phyloP scores from a whole-genome alignment of 2,888 invertebrate species.

The Andrena marginata region DNA sequence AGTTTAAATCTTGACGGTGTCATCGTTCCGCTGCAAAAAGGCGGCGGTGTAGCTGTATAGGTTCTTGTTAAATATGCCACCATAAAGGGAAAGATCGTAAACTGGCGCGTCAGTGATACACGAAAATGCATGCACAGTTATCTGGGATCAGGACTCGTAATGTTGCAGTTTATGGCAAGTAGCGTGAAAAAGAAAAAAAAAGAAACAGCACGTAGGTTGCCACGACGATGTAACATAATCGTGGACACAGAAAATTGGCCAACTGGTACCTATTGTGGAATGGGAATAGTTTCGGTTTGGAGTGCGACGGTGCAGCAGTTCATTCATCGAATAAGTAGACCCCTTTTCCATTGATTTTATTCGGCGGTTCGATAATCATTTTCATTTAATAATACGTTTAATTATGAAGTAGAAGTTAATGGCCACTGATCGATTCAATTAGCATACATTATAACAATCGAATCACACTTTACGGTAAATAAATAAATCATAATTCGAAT shows the following conservation, averaged over 20 bases:
- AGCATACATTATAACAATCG: conserved; percentile 64
- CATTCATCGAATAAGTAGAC: conserved; percentile 15
- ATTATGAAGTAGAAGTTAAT: conserved; percentile 72
- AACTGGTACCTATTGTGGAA: background rate
- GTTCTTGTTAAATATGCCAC: conserved; percentile 33
- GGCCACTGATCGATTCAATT: conserved; percentile 66
- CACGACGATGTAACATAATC: conserved; percentile 24
- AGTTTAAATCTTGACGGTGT: conserved; percentile 34
- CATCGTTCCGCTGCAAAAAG: background rate
- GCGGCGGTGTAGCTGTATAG: background rate
- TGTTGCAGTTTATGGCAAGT: conserved; percentile 33
- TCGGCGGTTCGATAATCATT: conserved; percentile 47
- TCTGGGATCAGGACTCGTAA: conserved; percentile 45
- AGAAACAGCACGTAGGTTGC: conserved; percentile 19
- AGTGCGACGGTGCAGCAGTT: background rate
- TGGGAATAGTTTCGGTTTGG: background rate
- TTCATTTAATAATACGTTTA: conserved; percentile 64
- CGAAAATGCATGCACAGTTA: conserved; percentile 32
- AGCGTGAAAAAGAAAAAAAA: conserved; percentile 22
- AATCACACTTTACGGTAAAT: conserved; percentile 62
- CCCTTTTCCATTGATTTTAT: conserved; percentile 37
- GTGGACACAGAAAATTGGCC: background rate
- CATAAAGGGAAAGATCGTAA: conserved; percentile 51
- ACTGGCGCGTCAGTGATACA: conserved; percentile 26
- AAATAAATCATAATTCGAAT: conserved; percentile 71